Percentiles rank a stretch among this genome's conserved stretches.
Evolutionary conservation across 2,797 vertebrate genomes (phyloP).

Genomic region (Siniperca scherzeri): DNA sequence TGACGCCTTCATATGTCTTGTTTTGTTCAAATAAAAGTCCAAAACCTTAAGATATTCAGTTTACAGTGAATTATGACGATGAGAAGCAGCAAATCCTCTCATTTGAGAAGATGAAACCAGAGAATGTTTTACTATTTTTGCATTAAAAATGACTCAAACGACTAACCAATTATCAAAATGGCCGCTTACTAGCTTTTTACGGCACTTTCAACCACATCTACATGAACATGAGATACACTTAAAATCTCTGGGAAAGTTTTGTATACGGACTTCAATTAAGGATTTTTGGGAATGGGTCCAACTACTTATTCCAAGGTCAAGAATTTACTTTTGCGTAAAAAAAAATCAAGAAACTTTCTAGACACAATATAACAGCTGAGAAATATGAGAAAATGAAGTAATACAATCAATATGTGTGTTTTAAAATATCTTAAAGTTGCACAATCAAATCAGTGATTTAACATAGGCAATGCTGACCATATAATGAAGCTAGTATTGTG

Average conservation of each 20-base stretch:
- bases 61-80: not conserved
- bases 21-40: not conserved
- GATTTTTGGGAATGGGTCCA: not conserved
- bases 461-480: not conserved
- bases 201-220: not conserved
- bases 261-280: accelerated
- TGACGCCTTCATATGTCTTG: not conserved
- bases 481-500: slow-evolving; percentile 4
- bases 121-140: not conserved
- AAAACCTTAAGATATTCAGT: not conserved
- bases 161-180: not conserved
- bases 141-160: not conserved
- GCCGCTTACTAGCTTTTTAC: not conserved
- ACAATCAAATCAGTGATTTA: not conserved
- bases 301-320: not conserved
- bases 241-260: not conserved
- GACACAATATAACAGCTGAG: not conserved
- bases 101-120: not conserved
- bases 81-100: not conserved
- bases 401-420: not conserved
- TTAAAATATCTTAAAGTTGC: not conserved
- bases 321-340: accelerated
- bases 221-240: not conserved
- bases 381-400: not conserved
- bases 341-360: not conserved